A percentile compares a stretch with the other conserved stretches of the same genome.
Evolutionary conservation across 2,797 vertebrate species (phyloP).

Genomic region (Cynodonichthys magdalenae): DNA sequence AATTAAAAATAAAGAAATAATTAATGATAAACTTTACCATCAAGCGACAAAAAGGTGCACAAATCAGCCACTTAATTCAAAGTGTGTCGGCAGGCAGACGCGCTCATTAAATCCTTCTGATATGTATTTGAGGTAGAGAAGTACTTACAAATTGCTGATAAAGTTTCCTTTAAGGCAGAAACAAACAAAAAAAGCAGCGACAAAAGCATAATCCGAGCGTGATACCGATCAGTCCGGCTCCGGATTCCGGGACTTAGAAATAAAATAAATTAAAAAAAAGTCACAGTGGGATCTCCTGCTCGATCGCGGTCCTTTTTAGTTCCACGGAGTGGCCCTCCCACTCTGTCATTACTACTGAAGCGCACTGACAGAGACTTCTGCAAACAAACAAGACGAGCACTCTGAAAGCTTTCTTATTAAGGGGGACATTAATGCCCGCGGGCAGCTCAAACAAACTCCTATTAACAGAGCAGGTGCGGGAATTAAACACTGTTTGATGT

Average conservation of each 20-base stretch:
- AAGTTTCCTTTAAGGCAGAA: slow-evolving; percentile 77
- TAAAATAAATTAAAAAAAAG: slow-evolving; percentile 74
- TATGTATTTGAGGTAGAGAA: neutral
- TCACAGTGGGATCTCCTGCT: slow-evolving; percentile 83
- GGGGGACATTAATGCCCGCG: slow-evolving; percentile 35
- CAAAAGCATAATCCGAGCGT: slow-evolving; percentile 74
- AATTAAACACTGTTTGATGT: slow-evolving; percentile 50
- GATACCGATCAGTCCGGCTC: slow-evolving; percentile 69
- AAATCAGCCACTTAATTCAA: neutral
- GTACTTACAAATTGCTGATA: slow-evolving; percentile 79
- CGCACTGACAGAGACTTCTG: slow-evolving; percentile 71
- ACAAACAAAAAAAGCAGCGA: slow-evolving; percentile 39
- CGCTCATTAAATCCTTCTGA: slow-evolving; percentile 1
- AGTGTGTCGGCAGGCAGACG: neutral
- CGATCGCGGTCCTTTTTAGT: slow-evolving; percentile 97
- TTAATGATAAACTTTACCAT: neutral
- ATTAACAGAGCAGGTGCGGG: slow-evolving; percentile 59
- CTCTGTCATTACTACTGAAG: slow-evolving; percentile 84
- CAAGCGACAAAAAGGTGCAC: neutral
- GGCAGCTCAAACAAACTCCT: slow-evolving; percentile 42
- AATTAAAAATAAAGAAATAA: neutral
- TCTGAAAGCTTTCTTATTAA: slow-evolving; percentile 51
- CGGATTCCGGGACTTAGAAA: slow-evolving; percentile 81
- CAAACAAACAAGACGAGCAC: slow-evolving; percentile 67
- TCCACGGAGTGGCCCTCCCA: slow-evolving; percentile 94